These are phyloP conservation scores for Allophyes oxyacanthae DNA, from an alignment of 2,888 invertebrate genomes.

Conservation along the genomic window DNA sequence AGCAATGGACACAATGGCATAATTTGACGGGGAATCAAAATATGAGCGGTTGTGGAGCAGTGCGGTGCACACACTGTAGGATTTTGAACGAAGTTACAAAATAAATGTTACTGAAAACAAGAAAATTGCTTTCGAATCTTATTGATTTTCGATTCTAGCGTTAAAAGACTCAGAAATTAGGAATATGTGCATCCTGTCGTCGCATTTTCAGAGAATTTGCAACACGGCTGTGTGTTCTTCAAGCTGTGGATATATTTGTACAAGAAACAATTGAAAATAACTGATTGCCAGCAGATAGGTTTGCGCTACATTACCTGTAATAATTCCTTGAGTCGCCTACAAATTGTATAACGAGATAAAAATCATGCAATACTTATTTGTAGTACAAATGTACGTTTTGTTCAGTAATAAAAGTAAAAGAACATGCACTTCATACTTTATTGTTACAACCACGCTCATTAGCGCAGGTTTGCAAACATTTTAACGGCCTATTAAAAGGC, in stretches of 20 bases:
- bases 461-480: constrained; percentile 51
- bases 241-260: too few relatives aligned
- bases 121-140: too few relatives aligned
- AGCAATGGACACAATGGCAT: constrained; percentile 79
- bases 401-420: constrained; percentile 46
- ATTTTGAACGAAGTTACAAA: not conserved
- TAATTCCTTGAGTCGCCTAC: constrained; percentile 1
- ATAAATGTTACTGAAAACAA: too few relatives aligned
- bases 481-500: constrained; percentile 53
- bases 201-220: too few relatives aligned
- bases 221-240: too few relatives aligned
- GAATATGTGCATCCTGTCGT: too few relatives aligned
- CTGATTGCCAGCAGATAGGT: too few relatives aligned
- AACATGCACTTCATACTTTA: constrained; percentile 41
- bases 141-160: too few relatives aligned
- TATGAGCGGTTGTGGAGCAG: constrained; percentile 49
- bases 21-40: constrained; percentile 83
- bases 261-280: too few relatives aligned
- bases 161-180: too few relatives aligned
- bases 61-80: constrained; percentile 34
- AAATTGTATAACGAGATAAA: constrained; percentile 17
- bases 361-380: constrained; percentile 43
- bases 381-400: constrained; percentile 46
- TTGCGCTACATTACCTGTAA: too few relatives aligned
- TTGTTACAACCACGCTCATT: constrained; percentile 50